These are phyloP conservation scores for Drosophila paranaensis DNA, from an alignment of 2,888 invertebrate species.

Conservation along the genomic window DNA sequence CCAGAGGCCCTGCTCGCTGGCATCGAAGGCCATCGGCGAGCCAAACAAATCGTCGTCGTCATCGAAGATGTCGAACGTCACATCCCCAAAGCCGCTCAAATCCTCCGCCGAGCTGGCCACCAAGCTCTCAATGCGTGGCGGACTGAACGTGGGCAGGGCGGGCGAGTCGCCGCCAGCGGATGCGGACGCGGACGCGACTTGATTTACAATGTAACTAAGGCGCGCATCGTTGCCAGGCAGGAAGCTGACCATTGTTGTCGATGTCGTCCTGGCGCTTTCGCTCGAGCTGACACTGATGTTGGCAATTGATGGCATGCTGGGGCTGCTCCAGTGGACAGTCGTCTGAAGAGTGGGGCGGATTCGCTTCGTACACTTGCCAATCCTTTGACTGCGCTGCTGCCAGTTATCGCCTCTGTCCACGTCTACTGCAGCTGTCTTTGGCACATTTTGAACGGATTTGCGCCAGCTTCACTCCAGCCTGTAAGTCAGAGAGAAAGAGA, in stretches of 20 bases:
- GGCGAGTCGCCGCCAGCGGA: slow-evolving; percentile 33
- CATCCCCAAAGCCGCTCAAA: slow-evolving; percentile 79
- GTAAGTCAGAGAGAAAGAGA: slow-evolving; percentile 1
- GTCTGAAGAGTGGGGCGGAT: background rate
- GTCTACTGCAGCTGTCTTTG: slow-evolving; percentile 46
- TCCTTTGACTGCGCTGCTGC: slow-evolving; percentile 48
- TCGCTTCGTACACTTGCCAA: slow-evolving; percentile 26
- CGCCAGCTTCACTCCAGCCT: slow-evolving; percentile 32
- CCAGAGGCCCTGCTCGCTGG: slow-evolving; percentile 84
- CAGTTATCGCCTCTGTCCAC: slow-evolving; percentile 53
- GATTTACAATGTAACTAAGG: slow-evolving; percentile 76
- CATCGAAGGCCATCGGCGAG: slow-evolving; percentile 85
- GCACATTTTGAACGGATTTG: slow-evolving; percentile 45
- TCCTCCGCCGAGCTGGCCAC: slow-evolving; percentile 83
- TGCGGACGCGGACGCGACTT: slow-evolving; percentile 58
- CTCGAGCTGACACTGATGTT: slow-evolving; percentile 55
- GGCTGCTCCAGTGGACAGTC: background rate
- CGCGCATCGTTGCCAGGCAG: slow-evolving; percentile 65
- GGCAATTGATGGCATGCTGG: slow-evolving; percentile 71
- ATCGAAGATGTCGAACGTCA: slow-evolving; percentile 83
- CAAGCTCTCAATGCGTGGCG: slow-evolving; percentile 82
- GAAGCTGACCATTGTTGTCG: slow-evolving; percentile 56
- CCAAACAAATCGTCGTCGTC: slow-evolving; percentile 84
- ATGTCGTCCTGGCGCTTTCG: slow-evolving; percentile 36
- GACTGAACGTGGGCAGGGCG: slow-evolving; percentile 74